Base-by-base conservation (phyloP, 2,888 invertebrate genomes). In the Cerastoderma edule region DNA sequence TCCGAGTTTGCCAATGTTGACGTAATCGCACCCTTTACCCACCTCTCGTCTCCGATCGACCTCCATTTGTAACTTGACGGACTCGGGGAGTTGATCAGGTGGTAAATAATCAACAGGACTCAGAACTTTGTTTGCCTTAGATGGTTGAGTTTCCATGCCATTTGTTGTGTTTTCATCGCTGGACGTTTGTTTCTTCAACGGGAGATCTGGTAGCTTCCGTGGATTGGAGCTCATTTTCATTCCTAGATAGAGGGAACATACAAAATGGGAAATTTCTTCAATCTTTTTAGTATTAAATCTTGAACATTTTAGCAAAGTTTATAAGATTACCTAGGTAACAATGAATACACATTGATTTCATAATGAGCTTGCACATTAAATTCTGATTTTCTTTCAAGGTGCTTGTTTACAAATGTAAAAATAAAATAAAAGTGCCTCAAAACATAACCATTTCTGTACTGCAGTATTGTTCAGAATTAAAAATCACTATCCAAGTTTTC, bases 31-130 rank as follows among this genome's bases (percentile, higher is more conserved):
- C n/a, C 68, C 53, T 13, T 66, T 48, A 24, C 65, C 64, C 48
- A 48, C 33, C 28, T 65, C 46, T 33, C 56, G 67, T 33, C 50
- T 32, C 30, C 56, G 67, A n/a, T 64, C 54, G n/a, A 44, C 35
- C 27, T 72, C 77, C 44, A 70, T 32, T 70, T 88, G 88, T 13
- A 87, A 72, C 22, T 67, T 71, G 32, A 86, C 76, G 0, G 87
- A 65, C 22, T 80, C 82, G 22, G 87, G 85, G 8, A 85, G 35
- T 30, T 74, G 56, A 19, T 72, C 77, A 65, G 72, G 67, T 1
- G 79, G 83, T 27, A 83, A 69, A 33, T 54, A 28, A 2, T 78
- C 73, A 6, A 78, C 66, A 28, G 83, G 80, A 67, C 77, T 83
- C 22, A 44, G 13, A 6, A 39, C 19, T n/a, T 35, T 22, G 57